Percentiles rank a stretch among this genome's conserved stretches.
Conservation (phyloP, 2,888 invertebrate species). For the Vesta saturnalis region DNA sequence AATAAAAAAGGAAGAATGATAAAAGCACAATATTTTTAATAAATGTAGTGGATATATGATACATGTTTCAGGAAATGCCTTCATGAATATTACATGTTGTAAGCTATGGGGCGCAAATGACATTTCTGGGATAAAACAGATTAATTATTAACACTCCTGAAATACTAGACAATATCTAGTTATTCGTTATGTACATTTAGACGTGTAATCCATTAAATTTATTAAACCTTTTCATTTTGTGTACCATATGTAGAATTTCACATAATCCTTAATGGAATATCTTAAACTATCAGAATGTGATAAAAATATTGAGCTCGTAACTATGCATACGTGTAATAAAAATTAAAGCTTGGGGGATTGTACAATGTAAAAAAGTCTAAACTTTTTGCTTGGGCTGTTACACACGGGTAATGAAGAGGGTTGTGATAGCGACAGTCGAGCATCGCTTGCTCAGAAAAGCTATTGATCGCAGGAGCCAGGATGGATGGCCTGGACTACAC, state of each 20-base stretch:
- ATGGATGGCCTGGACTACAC: constrained; percentile 37
- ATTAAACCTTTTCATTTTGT: background rate
- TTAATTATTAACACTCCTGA: constrained; percentile 18
- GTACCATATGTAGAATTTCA: background rate
- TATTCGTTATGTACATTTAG: background rate
- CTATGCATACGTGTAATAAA: too few species aligned
- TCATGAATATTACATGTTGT: constrained; percentile 10
- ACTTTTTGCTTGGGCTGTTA: constrained; percentile 40
- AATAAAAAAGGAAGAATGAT: background rate
- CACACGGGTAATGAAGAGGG: constrained; percentile 46
- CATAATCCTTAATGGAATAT: background rate
- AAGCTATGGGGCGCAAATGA: constrained; percentile 9
- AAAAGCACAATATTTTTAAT: constrained; percentile 9
- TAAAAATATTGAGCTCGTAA: too few species aligned
- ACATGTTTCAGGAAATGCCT: constrained; percentile 7
- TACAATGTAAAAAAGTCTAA: constrained; percentile 30
- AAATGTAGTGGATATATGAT: constrained; percentile 8
- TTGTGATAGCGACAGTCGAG: constrained; percentile 48
- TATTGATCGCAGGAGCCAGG: constrained; percentile 36
- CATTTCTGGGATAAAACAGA: constrained; percentile 15
- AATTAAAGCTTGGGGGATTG: constrained; percentile 23
- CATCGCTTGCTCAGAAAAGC: constrained; percentile 40
- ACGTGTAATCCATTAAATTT: background rate
- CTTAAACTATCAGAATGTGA: background rate
- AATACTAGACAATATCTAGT: constrained; percentile 9